These are phyloP conservation scores for Lepisosteus oculatus DNA, from an alignment of 2,113 vertebrate species.

Conservation along the genomic window DNA sequence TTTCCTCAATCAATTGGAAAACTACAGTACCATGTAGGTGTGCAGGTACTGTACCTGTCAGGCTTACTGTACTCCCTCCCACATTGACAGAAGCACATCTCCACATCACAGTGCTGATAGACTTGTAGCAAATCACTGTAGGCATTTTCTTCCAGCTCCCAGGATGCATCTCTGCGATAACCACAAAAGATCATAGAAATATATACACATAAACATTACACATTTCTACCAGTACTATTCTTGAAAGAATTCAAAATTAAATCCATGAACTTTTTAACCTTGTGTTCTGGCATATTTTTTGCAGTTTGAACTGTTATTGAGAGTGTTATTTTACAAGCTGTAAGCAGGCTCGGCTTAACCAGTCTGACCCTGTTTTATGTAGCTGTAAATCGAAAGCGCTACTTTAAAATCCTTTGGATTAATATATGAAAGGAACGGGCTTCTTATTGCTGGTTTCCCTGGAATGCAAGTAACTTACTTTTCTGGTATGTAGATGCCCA, in stretches of 20 bases:
- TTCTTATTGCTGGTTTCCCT: background rate
- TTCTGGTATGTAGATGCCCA: slow-evolving; percentile 96
- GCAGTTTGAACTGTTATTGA: no score
- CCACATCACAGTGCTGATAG: slow-evolving; percentile 79
- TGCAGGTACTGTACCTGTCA: background rate
- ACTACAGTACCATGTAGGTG: no score
- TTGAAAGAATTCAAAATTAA: background rate
- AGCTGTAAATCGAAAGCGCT: no score
- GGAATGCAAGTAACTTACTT: slow-evolving; percentile 64
- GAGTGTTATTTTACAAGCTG: no score
- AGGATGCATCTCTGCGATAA: slow-evolving; percentile 87
- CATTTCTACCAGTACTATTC: background rate
- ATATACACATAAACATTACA: background rate
- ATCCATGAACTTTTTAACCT: no score
- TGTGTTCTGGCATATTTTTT: no score
- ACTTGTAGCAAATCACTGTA: slow-evolving; percentile 85
- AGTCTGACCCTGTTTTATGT: no score
- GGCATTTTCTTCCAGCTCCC: slow-evolving; percentile 94
- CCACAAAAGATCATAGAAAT: background rate
- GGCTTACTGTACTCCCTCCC: slow-evolving; percentile 75
- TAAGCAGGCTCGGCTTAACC: no score
- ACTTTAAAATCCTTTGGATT: no score
- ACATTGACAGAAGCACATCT: slow-evolving; percentile 69
- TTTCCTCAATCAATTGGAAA: no score
- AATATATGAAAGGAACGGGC: background rate